These are phyloP conservation scores for Oreochromis niloticus DNA, from an alignment of 2,113 vertebrate genomes.

Conservation along the genomic window DNA sequence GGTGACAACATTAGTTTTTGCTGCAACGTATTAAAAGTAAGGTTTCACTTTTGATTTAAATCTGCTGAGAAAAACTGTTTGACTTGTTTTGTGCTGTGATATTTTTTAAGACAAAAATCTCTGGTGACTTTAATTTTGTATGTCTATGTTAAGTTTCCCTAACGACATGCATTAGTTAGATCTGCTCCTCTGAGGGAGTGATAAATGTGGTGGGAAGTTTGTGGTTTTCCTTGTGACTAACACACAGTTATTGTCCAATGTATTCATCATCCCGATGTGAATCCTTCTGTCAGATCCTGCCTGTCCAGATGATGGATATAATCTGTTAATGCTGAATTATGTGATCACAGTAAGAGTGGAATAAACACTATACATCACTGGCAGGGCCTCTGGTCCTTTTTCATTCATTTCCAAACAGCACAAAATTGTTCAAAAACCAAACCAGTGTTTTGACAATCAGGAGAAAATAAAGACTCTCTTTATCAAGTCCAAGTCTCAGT, in stretches of 20 bases:
- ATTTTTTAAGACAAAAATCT: neutral
- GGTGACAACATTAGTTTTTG: neutral
- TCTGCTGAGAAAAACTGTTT: neutral
- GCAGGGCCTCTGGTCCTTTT: neutral
- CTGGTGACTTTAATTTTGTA: neutral
- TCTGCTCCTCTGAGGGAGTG: neutral
- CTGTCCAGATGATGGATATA: neutral
- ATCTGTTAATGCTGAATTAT: neutral
- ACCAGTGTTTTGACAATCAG: neutral
- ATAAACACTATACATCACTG: neutral
- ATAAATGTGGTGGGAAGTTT: neutral
- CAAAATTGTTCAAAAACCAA: neutral
- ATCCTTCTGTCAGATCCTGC: neutral
- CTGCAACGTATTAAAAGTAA: neutral
- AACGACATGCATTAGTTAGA: neutral
- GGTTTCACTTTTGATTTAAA: accelerated
- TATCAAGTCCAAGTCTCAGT: neutral
- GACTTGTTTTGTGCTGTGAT: neutral
- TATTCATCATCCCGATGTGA: neutral
- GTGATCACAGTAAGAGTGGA: neutral
- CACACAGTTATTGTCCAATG: neutral
- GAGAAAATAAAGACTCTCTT: neutral
- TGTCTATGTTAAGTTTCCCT: neutral
- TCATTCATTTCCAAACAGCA: neutral
- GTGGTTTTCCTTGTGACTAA: neutral